phyloP scores from a whole-genome alignment of 2,888 invertebrate species.

The Luperina testacea region DNA sequence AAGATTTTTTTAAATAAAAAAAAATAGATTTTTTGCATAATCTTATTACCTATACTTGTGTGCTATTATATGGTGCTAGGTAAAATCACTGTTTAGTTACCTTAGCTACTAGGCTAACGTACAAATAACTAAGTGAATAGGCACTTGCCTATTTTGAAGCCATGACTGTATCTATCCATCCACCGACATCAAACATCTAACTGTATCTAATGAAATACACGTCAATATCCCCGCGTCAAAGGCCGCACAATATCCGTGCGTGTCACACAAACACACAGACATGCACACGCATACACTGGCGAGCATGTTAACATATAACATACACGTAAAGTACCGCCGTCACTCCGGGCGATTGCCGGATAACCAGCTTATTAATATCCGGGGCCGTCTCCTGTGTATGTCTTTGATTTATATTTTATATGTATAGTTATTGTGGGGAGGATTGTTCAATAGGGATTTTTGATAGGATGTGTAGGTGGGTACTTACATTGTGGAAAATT shows the following conservation, averaged over 20 bases:
- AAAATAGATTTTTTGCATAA: not conserved
- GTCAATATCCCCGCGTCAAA: slow-evolving; percentile 61
- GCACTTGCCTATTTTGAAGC: not conserved
- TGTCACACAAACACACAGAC: slow-evolving; percentile 46
- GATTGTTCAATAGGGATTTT: slow-evolving; percentile 14
- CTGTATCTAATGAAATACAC: slow-evolving; percentile 56
- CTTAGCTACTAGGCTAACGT: no score
- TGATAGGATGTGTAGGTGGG: slow-evolving; percentile 4
- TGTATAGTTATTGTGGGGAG: slow-evolving; percentile 26
- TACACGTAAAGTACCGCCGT: slow-evolving; percentile 65
- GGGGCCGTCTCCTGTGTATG: slow-evolving; percentile 67
- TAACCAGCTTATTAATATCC: slow-evolving; percentile 84
- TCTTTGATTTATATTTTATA: slow-evolving; percentile 67
- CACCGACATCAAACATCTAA: slow-evolving; percentile 26
- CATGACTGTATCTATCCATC: not conserved
- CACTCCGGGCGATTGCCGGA: slow-evolving; percentile 79
- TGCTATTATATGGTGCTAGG: not conserved
- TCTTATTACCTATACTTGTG: not conserved
- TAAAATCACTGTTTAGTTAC: not conserved
- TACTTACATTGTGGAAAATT: not conserved
- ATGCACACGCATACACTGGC: slow-evolving; percentile 50
- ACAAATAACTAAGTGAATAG: no score
- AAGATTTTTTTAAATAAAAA: no score
- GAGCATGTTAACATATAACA: slow-evolving; percentile 44
- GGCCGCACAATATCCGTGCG: slow-evolving; percentile 64